These are phyloP conservation scores for Polydrusus cervinus DNA, from an alignment of 2,888 invertebrate genomes.

Conservation along the genomic window DNA sequence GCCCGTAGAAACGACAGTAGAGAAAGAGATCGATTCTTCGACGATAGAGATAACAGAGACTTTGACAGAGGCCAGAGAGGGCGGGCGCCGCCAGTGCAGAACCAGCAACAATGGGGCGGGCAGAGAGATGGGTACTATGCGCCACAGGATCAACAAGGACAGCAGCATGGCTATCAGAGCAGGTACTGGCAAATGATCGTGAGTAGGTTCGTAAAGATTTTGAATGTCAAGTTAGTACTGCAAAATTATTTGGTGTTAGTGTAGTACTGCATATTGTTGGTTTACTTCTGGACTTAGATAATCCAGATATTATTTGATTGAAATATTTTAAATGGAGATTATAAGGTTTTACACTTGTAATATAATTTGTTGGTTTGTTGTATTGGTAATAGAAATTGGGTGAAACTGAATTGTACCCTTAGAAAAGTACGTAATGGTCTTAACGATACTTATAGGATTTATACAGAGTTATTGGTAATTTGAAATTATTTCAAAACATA, in stretches of 20 bases:
- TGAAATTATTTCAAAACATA: too few species aligned
- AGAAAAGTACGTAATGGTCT: not conserved
- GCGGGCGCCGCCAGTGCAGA: constrained; percentile 17
- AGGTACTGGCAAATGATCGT: constrained; percentile 48
- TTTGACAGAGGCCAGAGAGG: constrained; percentile 36
- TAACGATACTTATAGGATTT: not conserved
- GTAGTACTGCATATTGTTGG: not conserved
- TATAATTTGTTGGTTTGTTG: not conserved
- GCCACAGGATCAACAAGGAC: constrained; percentile 58
- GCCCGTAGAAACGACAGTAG: constrained; percentile 48
- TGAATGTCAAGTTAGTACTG: constrained; percentile 19
- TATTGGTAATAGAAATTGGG: not conserved
- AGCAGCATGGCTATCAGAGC: constrained; percentile 51
- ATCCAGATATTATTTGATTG: not conserved
- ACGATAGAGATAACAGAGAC: constrained; percentile 56
- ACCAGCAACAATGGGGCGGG: constrained; percentile 54
- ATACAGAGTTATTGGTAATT: too few species aligned
- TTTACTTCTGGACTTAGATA: not conserved
- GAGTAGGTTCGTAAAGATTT: constrained; percentile 44
- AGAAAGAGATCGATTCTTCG: constrained; percentile 54
- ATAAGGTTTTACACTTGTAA: not conserved
- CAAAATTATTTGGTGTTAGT: constrained; percentile 10
- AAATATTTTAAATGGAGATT: constrained; percentile 2
- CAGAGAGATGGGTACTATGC: constrained; percentile 61
- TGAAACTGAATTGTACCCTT: not conserved